phyloP scores from a whole-genome alignment of 2,888 invertebrate species.

The Cantharis flavilabris region DNA sequence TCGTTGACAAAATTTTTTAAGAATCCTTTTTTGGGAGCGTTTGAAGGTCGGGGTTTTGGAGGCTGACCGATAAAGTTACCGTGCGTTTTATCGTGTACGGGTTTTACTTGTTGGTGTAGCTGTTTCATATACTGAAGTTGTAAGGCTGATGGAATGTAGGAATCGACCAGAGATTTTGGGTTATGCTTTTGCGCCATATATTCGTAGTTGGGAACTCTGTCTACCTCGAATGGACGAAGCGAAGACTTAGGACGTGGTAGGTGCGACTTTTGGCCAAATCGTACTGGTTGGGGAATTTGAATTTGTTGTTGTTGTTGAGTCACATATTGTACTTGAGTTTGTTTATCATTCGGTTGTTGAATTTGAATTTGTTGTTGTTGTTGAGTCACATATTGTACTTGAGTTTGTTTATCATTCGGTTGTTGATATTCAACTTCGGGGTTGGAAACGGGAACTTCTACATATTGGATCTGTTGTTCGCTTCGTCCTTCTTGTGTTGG shows the following conservation, averaged over 20 bases:
- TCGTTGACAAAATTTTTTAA: neutral
- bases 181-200: slow-evolving; percentile 36
- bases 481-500: neutral
- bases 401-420: neutral
- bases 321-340: too few species aligned
- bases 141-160: slow-evolving; percentile 56
- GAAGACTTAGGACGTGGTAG: neutral
- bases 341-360: too few species aligned
- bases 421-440: neutral
- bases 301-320: neutral
- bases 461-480: slow-evolving; percentile 3
- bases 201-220: slow-evolving; percentile 19
- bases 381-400: too few species aligned
- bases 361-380: neutral
- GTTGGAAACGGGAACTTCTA: neutral
- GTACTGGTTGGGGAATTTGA: neutral
- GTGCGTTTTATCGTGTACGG: slow-evolving; percentile 44
- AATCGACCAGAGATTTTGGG: slow-evolving; percentile 59
- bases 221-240: slow-evolving; percentile 1
- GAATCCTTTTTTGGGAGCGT: neutral
- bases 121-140: slow-evolving; percentile 50
- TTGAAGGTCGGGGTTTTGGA: neutral
- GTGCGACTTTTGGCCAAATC: neutral
- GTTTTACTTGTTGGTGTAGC: slow-evolving; percentile 46
- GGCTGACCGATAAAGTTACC: neutral